Evolutionary conservation across 1,140 invertebrate genomes (phyloP), one percentile per base, ranked within the genome.

Genomic region (Aphelenchoides besseyi): DNA sequence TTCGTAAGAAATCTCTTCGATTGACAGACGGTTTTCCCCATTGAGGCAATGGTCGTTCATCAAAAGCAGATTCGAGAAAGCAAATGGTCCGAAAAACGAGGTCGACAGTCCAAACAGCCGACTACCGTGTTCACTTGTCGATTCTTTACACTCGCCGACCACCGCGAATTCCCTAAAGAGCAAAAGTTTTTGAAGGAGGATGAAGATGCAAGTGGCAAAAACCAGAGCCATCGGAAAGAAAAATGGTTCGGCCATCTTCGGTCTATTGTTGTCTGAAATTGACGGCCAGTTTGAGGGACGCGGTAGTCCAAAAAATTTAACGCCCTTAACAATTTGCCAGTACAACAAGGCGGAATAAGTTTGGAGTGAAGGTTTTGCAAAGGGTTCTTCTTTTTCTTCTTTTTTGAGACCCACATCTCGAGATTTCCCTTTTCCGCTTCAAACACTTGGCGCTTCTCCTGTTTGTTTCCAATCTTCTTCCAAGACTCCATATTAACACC

Each of bases 201-300:
- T n/a, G n/a, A n/a, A n/a, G n/a, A n/a, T n/a, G n/a, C n/a, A 48
- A 48, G 41, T 48, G 41, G 41, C 41, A 48, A 48, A 48, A 48
- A 48, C 41, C 41, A 48, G 23, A 12, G 41, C 41, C 41, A 23
- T 12, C 41, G 12, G 41, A 23, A 12, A 12, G 41, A 48, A 16
- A 48, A 48, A 23, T 16, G 12, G 41, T 12, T 12, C 41, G 41
- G 41, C 41, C 41, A 12, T 48, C 41, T 12, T 16, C 41, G 12
- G 41, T 48, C 41, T 23, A 48, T 48, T 48, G 41, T 48, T 48
- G 12, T 48, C 41, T 12, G 12, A 23, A 48, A 48, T 23, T 16
- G 23, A 48, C 41, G 41, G 41, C 12, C 41, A 23, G 12, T 48
- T n/a, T n/a, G n/a, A n/a, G n/a, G 41, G 12, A 12, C 41, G 12